Base-by-base conservation (phyloP, 2,797 vertebrate species). In the Hemitrygon akajei region DNA sequence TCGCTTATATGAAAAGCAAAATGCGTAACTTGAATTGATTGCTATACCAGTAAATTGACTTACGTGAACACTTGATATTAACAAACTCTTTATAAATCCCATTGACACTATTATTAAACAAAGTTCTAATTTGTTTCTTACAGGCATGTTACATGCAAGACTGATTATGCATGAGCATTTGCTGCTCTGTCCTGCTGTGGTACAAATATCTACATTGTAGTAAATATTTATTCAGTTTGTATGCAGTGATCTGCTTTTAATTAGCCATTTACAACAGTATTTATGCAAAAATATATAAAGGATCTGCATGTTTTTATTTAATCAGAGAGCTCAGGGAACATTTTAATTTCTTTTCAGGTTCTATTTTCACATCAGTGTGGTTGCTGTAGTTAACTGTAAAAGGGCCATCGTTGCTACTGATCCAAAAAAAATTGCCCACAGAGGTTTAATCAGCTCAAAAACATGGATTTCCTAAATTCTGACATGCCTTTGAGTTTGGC, bases 1-100 rank as follows among this genome's bases (percentile, higher is more conserved):
- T 40, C 75, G 71, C 71, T 22, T 14, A 47, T 16, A 93, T 75
- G 71, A 93, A 75, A 92, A 5, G 71, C 69, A 93, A 93, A 75
- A 75, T 12, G 18, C 22, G 73, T 73, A 92, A 73, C 91, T 93
- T 11, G 69, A 93, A 93, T 40, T 76, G 40, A 93, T 30, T 93
- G 16, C n/a, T 27, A 89, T 69, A 69, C 0, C 20, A 71, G 71
- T 40, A 93, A 93, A 58, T 76, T 22, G 25, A 75, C 91, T 93
- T 76, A 27, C 75, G 27, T 73, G 91, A 93, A 75, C 27, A 93
- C 40, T 93, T 93, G 91, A 75, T 56, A 93, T 76, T 93, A 76
- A 93, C 71, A 93, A 93, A 27, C 3, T 12, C 40, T 69, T 93
- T 76, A 40, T 75, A 73, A 56, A 93, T 56, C 75, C 91, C 27